Evolutionary conservation across 1,140 invertebrate genomes (phyloP), one percentile per base, ranked within the genome.

Genomic region (Aphidius ervi): DNA sequence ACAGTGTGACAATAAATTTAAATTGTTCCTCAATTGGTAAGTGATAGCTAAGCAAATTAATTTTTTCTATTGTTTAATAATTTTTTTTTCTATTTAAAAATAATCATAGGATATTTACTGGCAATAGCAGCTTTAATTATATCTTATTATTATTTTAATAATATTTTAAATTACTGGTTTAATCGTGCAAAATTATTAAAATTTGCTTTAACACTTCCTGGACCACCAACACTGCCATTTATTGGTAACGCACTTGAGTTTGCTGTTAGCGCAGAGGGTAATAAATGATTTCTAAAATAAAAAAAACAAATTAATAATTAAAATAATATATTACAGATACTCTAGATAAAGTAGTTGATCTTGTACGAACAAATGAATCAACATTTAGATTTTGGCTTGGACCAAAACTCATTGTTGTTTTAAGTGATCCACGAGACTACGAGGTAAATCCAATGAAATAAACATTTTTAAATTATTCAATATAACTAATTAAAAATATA

Each of bases 331-430:
- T 40, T 16, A 42, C 23, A 62, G 61, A 62, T 23, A 62, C 49
- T 9, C 40, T 52, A n/a, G 47, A 53, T 31, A 50, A 20, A 42
- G 47, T 62, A 1, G 41, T 45, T n/a, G 49, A 62, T 31, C 57
- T 62, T 37, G 49, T 46, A 7, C n/a, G 10, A 7, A 6, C 4
- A 0, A 80, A 79, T 56, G 76, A 77, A 3, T 68, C 72, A 16
- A 70, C 75, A 0, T 63, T 76, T 5, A 70, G 68, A 46, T 61
- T 81, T 7, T 82, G 81, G 81, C 59, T 82, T 6, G 81, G 78
- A 8, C 71, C 78, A 9, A 74, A 78, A 40, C 66, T 82, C 2
- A 75, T 76, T 41, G 65, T 81, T 4, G 53, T 75, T 5, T 59
- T 81, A 0, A 76, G 63, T 31, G 74, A 81, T 46, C 80, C 80